phyloP scores from a whole-genome alignment of 2,888 invertebrate genomes.

The Mythimna pallens region DNA sequence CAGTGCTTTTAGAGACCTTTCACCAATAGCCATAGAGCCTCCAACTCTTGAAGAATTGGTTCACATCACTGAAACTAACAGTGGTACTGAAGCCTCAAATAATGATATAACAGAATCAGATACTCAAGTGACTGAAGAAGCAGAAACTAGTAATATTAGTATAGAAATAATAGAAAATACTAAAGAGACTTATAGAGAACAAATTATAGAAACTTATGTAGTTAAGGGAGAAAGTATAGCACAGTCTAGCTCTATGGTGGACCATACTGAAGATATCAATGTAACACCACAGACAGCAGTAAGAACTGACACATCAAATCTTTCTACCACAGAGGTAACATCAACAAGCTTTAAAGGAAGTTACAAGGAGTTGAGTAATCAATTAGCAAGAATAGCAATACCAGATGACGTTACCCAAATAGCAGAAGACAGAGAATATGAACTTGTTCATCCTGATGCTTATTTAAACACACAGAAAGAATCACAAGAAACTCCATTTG shows the following conservation, averaged over 20 bases:
- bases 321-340: constrained; percentile 7
- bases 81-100: constrained; percentile 17
- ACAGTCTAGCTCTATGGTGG: constrained; percentile 1
- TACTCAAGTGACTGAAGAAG: constrained; percentile 20
- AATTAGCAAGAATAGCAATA: constrained; percentile 67
- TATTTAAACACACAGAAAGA: constrained; percentile 40
- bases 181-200: constrained; percentile 27
- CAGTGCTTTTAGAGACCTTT: constrained; percentile 26
- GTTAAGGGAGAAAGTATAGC: constrained; percentile 4
- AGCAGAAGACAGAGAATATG: constrained; percentile 59
- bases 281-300: background rate
- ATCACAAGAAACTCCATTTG: constrained; percentile 28
- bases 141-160: constrained; percentile 30
- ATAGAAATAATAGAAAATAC: constrained; percentile 31
- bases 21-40: constrained; percentile 27
- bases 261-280: constrained; percentile 26
- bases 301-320: background rate
- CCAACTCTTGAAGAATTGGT: constrained; percentile 42
- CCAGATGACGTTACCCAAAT: constrained; percentile 49
- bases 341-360: constrained; percentile 35
- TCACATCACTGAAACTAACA: constrained; percentile 17
- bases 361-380: constrained; percentile 68
- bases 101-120: constrained; percentile 20
- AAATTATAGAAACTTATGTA: constrained; percentile 22
- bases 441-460: constrained; percentile 56